A percentile compares a stretch with the other conserved stretches of the same genome.
Evolutionary conservation across 2,113 vertebrate species (phyloP).

Genomic region (Myrmecophaga tridactyla): DNA sequence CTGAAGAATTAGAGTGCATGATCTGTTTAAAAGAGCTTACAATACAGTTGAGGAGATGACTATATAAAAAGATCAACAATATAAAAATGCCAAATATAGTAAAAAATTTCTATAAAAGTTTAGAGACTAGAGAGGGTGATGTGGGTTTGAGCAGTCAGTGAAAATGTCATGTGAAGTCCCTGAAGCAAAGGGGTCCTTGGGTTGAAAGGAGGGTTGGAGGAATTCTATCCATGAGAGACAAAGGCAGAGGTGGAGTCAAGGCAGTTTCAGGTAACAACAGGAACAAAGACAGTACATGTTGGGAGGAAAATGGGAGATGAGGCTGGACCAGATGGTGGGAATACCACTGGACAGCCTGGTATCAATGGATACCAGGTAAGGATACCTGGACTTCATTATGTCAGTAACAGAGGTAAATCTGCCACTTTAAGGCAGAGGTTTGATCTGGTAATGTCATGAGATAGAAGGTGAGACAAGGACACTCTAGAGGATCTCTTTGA

Average conservation of each 20-base stretch:
- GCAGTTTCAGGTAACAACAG: background rate
- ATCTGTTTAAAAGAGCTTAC: background rate
- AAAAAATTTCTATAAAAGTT: background rate
- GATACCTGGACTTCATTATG: background rate
- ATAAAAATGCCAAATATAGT: background rate
- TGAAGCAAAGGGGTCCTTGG: background rate
- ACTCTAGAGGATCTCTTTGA: background rate
- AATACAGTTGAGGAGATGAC: background rate
- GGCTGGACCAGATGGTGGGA: background rate
- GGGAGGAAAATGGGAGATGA: background rate
- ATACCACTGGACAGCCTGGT: too few species aligned
- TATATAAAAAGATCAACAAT: background rate
- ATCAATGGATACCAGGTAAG: background rate
- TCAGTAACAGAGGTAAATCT: background rate
- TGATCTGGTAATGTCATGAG: background rate
- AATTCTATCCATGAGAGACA: background rate
- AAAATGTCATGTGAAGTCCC: background rate
- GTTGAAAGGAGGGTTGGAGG: background rate
- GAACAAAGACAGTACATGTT: background rate
- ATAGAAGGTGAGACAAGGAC: background rate
- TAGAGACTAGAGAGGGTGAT: background rate
- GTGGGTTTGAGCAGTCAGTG: background rate
- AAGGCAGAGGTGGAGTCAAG: background rate
- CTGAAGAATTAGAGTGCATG: background rate
- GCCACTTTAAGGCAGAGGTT: background rate